These are phyloP conservation scores for Allacma fusca DNA, from an alignment of 2,888 invertebrate species.

Conservation along the genomic window DNA sequence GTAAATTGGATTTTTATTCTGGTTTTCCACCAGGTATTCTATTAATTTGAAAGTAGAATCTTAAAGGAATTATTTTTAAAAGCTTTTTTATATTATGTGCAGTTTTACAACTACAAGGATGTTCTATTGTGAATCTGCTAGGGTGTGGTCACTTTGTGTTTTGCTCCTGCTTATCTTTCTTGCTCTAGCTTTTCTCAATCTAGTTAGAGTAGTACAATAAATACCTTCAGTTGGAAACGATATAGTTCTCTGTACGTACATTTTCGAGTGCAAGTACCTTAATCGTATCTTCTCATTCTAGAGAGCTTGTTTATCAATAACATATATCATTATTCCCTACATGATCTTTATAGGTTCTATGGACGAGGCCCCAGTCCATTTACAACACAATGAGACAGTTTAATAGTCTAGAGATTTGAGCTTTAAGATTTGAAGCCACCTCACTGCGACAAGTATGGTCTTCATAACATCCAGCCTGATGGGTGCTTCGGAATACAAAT, in stretches of 20 bases:
- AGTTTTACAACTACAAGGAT: not conserved
- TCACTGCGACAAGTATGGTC: no score
- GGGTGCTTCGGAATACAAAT: no score
- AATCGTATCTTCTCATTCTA: conserved; percentile 24
- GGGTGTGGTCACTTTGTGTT: conserved; percentile 29
- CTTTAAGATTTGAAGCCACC: no score
- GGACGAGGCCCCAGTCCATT: no score
- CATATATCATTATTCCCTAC: conserved; percentile 3
- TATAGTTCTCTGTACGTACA: not conserved
- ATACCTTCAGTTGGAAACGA: not conserved
- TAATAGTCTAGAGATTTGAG: conserved; percentile 22
- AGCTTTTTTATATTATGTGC: no score
- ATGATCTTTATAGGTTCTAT: conserved; percentile 19
- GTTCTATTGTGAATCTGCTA: conserved; percentile 17
- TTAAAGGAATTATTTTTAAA: no score
- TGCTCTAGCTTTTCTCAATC: not conserved
- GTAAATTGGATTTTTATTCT: no score
- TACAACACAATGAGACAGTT: conserved; percentile 3
- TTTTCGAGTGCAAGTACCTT: no score
- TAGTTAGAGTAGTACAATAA: not conserved
- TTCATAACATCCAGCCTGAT: no score
- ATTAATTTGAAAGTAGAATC: no score
- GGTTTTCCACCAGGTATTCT: no score
- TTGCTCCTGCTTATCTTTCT: conserved; percentile 9
- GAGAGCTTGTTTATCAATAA: conserved; percentile 28